These are phyloP conservation scores for Alviniconcha marisindica DNA, from an alignment of 1,140 invertebrate species.

Conservation along the genomic window DNA sequence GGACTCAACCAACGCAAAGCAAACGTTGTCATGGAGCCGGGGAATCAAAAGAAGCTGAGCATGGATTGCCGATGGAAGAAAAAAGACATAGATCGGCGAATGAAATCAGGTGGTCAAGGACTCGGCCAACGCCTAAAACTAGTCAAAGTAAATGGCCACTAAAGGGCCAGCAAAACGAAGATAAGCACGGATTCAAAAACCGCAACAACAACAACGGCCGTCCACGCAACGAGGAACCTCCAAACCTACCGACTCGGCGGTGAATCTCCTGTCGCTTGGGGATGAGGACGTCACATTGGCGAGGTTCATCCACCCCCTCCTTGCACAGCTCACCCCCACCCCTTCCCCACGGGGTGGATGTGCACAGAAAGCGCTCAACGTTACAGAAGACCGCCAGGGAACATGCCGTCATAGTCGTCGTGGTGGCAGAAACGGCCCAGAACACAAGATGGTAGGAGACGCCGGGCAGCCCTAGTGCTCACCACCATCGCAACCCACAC, in stretches of 20 bases:
- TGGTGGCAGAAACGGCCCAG: too few relatives aligned
- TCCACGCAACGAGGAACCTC: background rate
- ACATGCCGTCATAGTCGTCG: slow-evolving; percentile 41
- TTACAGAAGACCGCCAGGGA: slow-evolving; percentile 41
- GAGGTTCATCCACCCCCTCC: slow-evolving; percentile 5
- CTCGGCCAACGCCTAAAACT: too few relatives aligned
- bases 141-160: too few relatives aligned
- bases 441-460: too few relatives aligned
- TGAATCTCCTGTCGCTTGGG: slow-evolving; percentile 16
- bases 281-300: slow-evolving; percentile 30
- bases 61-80: too few relatives aligned
- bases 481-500: too few relatives aligned
- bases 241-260: background rate
- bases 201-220: background rate
- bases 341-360: slow-evolving; percentile 32
- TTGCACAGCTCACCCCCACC: background rate
- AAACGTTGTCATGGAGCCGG: too few relatives aligned
- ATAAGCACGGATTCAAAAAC: background rate
- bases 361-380: slow-evolving; percentile 41
- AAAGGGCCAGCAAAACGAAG: background rate
- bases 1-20: too few relatives aligned
- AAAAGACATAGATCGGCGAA: too few relatives aligned
- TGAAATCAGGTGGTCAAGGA: too few relatives aligned
- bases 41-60: too few relatives aligned
- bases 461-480: too few relatives aligned